Conservation (phyloP, 2,797 vertebrate genomes). For the Lutra lutra region DNA sequence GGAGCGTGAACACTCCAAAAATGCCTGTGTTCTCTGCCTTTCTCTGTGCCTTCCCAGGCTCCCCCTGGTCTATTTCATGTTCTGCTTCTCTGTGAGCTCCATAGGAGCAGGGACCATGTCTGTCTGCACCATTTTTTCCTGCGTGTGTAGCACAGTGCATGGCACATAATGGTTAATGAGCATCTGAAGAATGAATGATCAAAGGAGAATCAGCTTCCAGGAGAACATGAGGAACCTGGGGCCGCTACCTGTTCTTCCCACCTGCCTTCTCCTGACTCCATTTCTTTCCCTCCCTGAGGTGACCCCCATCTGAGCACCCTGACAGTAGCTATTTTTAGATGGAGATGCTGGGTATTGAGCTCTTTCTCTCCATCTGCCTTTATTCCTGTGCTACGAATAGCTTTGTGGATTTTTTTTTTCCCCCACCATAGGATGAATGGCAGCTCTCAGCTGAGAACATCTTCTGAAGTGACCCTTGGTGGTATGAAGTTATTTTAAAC, state of each 20-base stretch:
- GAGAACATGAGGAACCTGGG: neutral
- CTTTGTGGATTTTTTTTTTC: neutral
- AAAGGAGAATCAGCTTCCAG: neutral
- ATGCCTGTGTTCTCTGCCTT: neutral
- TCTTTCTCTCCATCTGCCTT: conserved; percentile 8
- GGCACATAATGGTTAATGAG: neutral
- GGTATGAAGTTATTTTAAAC: conserved; percentile 62
- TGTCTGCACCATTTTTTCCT: neutral
- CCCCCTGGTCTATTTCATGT: neutral
- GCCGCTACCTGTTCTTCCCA: neutral
- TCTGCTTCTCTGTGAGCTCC: neutral
- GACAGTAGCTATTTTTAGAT: conserved; percentile 35
- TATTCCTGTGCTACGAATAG: conserved; percentile 53
- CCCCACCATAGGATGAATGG: neutral
- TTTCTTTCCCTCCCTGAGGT: neutral
- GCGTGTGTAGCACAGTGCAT: neutral
- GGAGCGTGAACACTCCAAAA: neutral
- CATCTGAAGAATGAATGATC: neutral
- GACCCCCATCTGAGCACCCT: neutral
- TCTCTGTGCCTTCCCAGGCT: neutral
- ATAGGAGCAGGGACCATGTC: accelerated
- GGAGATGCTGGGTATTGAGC: neutral
- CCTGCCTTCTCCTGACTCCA: neutral
- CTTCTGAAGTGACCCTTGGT: conserved; percentile 47
- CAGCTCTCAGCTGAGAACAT: conserved; percentile 26